These are phyloP conservation scores for Forpus xanthops DNA, from an alignment of 2,797 vertebrate species.

Conservation along the genomic window DNA sequence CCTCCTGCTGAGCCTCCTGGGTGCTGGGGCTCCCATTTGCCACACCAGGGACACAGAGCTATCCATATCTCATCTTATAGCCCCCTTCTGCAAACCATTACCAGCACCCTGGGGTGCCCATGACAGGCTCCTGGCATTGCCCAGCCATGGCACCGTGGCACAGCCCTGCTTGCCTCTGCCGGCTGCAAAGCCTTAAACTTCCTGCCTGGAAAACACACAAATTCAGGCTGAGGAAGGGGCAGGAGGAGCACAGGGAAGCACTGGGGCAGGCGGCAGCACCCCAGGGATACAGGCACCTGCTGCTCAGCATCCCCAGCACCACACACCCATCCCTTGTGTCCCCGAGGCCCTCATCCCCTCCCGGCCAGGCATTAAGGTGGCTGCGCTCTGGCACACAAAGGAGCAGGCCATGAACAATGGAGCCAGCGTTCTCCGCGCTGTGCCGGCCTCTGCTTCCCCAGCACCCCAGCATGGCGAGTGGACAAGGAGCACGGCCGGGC, in stretches of 20 bases:
- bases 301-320: not conserved
- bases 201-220: not conserved
- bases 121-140: fast-evolving
- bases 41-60: fast-evolving
- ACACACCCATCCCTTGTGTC: fast-evolving
- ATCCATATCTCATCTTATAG: not conserved
- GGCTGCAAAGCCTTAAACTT: not conserved
- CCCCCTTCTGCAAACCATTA: not conserved
- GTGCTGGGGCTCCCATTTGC: not conserved
- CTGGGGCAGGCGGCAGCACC: not conserved
- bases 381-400: not conserved
- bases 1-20: fast-evolving
- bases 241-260: not conserved
- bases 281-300: not conserved
- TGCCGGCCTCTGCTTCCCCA: not conserved
- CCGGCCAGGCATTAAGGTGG: not conserved
- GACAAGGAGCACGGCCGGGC: not conserved
- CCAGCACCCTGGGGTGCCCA: not conserved
- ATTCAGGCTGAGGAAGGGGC: not conserved
- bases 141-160: not conserved
- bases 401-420: conserved; percentile 8
- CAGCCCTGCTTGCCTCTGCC: not conserved
- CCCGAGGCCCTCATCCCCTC: not conserved
- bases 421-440: not conserved
- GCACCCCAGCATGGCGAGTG: not conserved